Percentiles rank a stretch among this genome's conserved stretches.
These are phyloP conservation scores for Thunnus maccoyii DNA, from an alignment of 2,113 vertebrate species.

Conservation along the genomic window DNA sequence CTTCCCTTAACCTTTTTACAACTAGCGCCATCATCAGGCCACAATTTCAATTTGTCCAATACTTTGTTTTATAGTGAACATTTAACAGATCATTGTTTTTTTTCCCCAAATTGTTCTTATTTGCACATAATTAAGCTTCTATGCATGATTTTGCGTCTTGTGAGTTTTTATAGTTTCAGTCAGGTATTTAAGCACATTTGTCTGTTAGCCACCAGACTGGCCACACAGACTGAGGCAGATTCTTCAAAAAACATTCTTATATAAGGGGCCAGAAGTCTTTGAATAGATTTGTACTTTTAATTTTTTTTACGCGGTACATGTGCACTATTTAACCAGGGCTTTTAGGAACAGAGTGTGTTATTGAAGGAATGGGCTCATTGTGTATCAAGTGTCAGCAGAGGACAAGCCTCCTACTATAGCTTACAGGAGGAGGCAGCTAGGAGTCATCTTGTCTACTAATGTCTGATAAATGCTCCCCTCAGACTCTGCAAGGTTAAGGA, in stretches of 20 bases:
- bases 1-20: too few relatives aligned
- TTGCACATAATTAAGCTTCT: neutral
- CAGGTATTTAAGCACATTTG: neutral
- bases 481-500: constrained; percentile 23
- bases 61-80: too few relatives aligned
- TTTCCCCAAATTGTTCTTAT: too few relatives aligned
- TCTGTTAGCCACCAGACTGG: neutral
- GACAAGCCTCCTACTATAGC: constrained; percentile 40
- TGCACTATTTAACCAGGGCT: constrained; percentile 8
- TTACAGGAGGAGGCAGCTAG: constrained; percentile 27
- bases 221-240: neutral
- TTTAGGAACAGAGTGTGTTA: constrained; percentile 5
- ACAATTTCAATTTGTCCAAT: too few relatives aligned
- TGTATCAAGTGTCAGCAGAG: constrained; percentile 3
- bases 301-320: neutral
- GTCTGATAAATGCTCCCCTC: constrained; percentile 50
- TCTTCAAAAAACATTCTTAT: constrained; percentile 13
- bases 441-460: constrained; percentile 46
- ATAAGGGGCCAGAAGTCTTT: neutral
- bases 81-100: too few relatives aligned
- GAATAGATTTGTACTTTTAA: constrained; percentile 17
- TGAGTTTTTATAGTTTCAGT: neutral
- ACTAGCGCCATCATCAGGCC: too few relatives aligned
- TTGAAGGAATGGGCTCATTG: too few relatives aligned
- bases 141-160: neutral